Evolutionary conservation across 2,888 invertebrate species (phyloP).

Genomic region (Diaperis boleti): DNA sequence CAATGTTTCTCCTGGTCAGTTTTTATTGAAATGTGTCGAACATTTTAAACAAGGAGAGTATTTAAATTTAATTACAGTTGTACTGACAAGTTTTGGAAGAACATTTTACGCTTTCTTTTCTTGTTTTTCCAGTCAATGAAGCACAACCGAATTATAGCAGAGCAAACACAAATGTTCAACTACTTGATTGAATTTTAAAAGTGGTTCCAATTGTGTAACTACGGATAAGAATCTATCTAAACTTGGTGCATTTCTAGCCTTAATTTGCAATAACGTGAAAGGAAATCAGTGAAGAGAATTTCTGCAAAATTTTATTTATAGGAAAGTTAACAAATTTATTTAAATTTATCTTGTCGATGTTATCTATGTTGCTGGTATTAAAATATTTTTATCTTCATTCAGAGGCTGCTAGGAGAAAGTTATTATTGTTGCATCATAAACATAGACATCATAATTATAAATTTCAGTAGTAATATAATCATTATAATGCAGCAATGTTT

Average conservation of each 20-base stretch:
- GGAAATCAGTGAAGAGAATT: too few relatives aligned
- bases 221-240: too few relatives aligned
- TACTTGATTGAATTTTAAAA: background rate
- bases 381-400: background rate
- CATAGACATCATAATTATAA: background rate
- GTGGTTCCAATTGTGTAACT: background rate
- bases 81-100: slow-evolving; percentile 13
- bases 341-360: too few relatives aligned
- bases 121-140: slow-evolving; percentile 21
- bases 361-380: background rate
- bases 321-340: background rate
- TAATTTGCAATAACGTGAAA: too few relatives aligned
- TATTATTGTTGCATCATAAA: background rate
- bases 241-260: too few relatives aligned
- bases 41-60: background rate
- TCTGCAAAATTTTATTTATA: background rate
- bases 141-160: slow-evolving; percentile 2
- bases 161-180: background rate
- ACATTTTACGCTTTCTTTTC: slow-evolving; percentile 33
- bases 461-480: background rate
- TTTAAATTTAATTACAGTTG: slow-evolving; percentile 23
- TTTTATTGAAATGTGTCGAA: slow-evolving; percentile 2
- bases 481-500: too few relatives aligned
- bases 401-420: background rate
- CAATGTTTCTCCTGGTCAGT: background rate